Evolutionary conservation across 2,113 vertebrate genomes (phyloP).

Genomic region (western clawed frog (Xenopus tropicalis)): UCB_Xtro_10.0 CM004448.2:110008001-110008500

Average conservation of each 20-base stretch:
- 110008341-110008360: neutral
- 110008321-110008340: neutral
- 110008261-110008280: slow-evolving; percentile 16
- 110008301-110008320: neutral
- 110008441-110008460: too few relatives aligned
- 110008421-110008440: too few relatives aligned
- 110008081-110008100: slow-evolving; percentile 99
- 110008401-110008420: too few relatives aligned
- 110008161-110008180: slow-evolving; percentile 77
- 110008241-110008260: slow-evolving; percentile 62
- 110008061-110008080: slow-evolving; percentile 93
- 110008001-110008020: slow-evolving; percentile 92
- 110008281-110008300: slow-evolving; percentile 10
- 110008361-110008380: too few relatives aligned
- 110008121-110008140: slow-evolving; percentile 82
- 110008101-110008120: slow-evolving; percentile 94
- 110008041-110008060: slow-evolving; percentile 99
- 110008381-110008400: too few relatives aligned
- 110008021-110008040: slow-evolving; percentile 98
- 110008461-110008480: too few relatives aligned
- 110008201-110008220: slow-evolving; percentile 72
- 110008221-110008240: slow-evolving; percentile 60
- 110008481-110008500: too few relatives aligned
- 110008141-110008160: slow-evolving; percentile 78
- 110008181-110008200: slow-evolving; percentile 73